phyloP scores from a whole-genome alignment of 2,888 invertebrate genomes.

The Diploptera punctata region DNA sequence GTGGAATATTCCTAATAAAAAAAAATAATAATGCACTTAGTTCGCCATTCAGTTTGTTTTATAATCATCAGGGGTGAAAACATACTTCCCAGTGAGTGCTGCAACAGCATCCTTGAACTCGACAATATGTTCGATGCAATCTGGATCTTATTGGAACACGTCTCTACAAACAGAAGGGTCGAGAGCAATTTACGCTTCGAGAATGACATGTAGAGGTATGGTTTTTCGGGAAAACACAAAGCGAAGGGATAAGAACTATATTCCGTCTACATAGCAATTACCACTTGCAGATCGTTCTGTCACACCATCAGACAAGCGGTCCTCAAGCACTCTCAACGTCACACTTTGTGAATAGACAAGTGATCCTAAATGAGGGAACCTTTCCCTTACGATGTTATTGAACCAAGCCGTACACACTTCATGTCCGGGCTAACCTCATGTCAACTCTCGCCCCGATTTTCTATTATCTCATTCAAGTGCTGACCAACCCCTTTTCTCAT shows the following conservation, averaged over 20 bases:
- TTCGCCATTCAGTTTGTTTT: too few relatives aligned
- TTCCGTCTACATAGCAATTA: constrained; percentile 21
- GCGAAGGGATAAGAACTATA: not conserved
- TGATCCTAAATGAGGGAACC: constrained; percentile 10
- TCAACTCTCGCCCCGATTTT: too few relatives aligned
- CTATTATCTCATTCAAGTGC: not conserved
- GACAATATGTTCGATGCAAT: too few relatives aligned
- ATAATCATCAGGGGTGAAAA: too few relatives aligned
- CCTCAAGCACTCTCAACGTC: constrained; percentile 31
- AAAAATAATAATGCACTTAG: too few relatives aligned
- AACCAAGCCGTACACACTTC: constrained; percentile 9
- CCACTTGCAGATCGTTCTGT: constrained; percentile 22
- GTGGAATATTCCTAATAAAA: too few relatives aligned
- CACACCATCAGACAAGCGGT: not conserved
- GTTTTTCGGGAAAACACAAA: constrained; percentile 6
- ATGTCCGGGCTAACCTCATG: not conserved
- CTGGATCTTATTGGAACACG: too few relatives aligned
- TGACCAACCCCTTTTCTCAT: not conserved
- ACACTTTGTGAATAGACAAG: constrained; percentile 31
- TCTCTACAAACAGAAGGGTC: too few relatives aligned
- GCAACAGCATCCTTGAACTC: too few relatives aligned
- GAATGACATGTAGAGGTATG: constrained; percentile 15
- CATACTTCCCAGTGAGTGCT: too few relatives aligned
- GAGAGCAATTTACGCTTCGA: not conserved
- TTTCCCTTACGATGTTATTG: constrained; percentile 10